Base-by-base conservation (phyloP, 2,113 vertebrate species). In the Callipepla californica region DNA sequence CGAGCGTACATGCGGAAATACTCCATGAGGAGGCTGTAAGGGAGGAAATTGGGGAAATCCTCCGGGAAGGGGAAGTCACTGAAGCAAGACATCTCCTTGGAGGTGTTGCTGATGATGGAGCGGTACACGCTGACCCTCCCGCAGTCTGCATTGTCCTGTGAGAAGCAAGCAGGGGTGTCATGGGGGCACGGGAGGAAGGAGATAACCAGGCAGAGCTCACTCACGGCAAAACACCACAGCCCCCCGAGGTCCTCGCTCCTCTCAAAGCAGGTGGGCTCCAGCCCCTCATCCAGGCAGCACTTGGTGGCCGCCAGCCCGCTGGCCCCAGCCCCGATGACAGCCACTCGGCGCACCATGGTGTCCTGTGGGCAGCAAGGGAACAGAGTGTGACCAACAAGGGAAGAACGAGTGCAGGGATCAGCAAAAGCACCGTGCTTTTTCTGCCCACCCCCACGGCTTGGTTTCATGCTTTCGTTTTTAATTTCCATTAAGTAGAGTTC, bases 61-160 rank as follows among this genome's bases (percentile, higher is more conserved):
- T 98, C 98, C 0, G 97, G 99, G 96, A 97, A 98, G 47, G 99
- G 99, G 69, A 98, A 99, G 85, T 99, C 98, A 0, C 99, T 99
- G 94, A 98, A 99, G 95, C 98, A 98, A 95, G 98, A 99, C 98
- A 99, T 99, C 96, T 99, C 99, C 95, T 99, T 99, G 66, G 98
- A 98, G 69, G 98, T 98, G 91, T 99, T 99, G 78, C 95, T 97
- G 68, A 99, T 97, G 85, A 99, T 67, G 0, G 98, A 99, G 65
- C 74, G 98, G 87, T 99, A 99, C 78, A 99, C 98, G 4, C 95
- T 98, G 87, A 97, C 55, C 61, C 96, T 97, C 11, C 95, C 88
- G 1, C 87, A 50, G 20, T 97, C 97, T 2, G 50, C 72, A 20
- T 85, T 94, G 74, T 98, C 98, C 99, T 99, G 96, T 50, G 73